Evolutionary conservation across 2,113 vertebrate species (phyloP).

Genomic region (Serilophus lunatus): DNA sequence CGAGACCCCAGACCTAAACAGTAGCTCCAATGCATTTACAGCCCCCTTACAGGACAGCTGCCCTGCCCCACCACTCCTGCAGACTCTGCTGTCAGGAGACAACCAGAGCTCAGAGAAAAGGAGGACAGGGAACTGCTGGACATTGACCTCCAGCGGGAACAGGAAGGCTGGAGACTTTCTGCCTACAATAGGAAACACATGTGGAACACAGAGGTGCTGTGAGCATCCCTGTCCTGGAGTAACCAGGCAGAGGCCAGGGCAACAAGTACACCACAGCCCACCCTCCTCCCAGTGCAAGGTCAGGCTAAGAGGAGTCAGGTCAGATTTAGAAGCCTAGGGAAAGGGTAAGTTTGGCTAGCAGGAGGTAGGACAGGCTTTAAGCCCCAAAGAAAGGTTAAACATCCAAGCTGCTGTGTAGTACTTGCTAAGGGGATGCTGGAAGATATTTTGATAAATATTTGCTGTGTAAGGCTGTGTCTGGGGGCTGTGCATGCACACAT

Average conservation of each 20-base stretch:
- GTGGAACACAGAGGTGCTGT: background rate
- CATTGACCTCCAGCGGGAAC: background rate
- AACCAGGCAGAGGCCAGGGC: background rate
- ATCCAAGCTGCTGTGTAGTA: background rate
- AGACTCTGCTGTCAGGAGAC: background rate
- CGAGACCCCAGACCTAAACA: background rate
- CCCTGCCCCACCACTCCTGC: background rate
- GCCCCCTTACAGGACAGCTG: background rate
- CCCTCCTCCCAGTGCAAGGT: background rate
- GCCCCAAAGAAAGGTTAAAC: background rate
- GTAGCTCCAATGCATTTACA: background rate
- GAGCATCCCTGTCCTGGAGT: slow-evolving; percentile 1
- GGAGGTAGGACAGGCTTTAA: background rate
- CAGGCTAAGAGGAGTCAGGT: background rate
- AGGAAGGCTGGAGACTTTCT: background rate
- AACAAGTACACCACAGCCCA: background rate
- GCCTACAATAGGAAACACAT: background rate
- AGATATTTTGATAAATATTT: background rate
- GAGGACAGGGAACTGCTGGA: background rate
- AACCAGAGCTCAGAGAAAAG: background rate
- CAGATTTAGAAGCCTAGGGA: background rate
- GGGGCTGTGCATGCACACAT: rapidly evolving
- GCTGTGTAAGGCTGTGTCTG: background rate
- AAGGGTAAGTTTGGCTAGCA: background rate
- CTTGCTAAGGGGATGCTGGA: background rate